Evolutionary conservation across 2,797 vertebrate genomes (phyloP).

Genomic region (Acanthornis magna): DNA sequence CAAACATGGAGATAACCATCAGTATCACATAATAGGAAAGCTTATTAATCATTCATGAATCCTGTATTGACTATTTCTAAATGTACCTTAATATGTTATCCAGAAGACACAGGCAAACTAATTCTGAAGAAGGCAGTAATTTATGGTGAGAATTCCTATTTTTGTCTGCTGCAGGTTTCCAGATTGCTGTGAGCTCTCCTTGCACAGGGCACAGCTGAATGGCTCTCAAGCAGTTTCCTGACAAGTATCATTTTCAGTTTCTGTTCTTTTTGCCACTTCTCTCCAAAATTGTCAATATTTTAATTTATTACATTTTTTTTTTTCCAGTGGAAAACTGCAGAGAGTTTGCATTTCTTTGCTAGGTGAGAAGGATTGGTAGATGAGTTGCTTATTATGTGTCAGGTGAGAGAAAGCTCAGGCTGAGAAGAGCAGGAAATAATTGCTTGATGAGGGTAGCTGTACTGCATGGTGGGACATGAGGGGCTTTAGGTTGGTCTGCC

Average conservation of each 20-base stretch:
- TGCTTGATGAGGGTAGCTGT: neutral
- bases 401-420: neutral
- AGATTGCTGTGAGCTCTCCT: neutral
- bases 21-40: neutral
- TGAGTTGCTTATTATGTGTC: neutral
- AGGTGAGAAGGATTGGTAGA: neutral
- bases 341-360: neutral
- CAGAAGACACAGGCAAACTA: neutral
- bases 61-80: neutral
- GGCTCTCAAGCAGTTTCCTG: neutral
- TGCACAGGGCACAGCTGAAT: neutral
- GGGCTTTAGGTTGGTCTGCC: neutral
- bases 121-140: neutral
- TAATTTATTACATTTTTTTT: neutral
- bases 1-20: neutral
- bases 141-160: neutral
- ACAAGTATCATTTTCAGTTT: neutral
- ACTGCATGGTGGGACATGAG: neutral
- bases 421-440: neutral
- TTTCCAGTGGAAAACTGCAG: neutral
- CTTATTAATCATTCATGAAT: conserved; percentile 8
- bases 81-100: neutral
- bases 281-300: neutral
- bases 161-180: neutral
- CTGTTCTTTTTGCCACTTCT: neutral